Conservation (phyloP, 2,113 vertebrate genomes). For the Rhipidura dahli region DNA sequence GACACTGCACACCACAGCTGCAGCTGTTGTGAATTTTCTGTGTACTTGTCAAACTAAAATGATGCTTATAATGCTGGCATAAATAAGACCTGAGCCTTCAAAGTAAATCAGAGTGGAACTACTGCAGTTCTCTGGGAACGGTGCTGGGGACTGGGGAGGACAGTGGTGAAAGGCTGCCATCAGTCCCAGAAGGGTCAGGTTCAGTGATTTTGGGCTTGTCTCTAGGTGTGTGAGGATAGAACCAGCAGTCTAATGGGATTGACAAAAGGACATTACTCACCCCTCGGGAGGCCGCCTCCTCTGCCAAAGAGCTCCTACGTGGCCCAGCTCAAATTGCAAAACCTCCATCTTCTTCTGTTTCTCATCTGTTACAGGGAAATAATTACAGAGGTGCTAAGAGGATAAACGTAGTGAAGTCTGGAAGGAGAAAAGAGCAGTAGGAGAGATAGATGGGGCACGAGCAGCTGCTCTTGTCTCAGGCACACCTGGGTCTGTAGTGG, state of each 20-base stretch:
- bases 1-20: not conserved
- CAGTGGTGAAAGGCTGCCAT: not conserved
- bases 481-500: not conserved
- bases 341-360: slow-evolving; percentile 8
- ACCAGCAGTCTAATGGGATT: not conserved
- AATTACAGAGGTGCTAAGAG: slow-evolving; percentile 55
- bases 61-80: not conserved
- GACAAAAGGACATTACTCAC: slow-evolving; percentile 36
- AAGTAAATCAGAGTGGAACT: not conserved
- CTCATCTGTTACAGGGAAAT: slow-evolving; percentile 12
- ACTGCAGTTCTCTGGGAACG: not conserved
- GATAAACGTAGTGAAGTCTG: not conserved
- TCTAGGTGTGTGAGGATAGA: not conserved
- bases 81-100: not conserved
- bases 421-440: not conserved
- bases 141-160: not conserved
- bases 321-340: slow-evolving; percentile 23
- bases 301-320: not conserved
- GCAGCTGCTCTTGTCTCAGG: not conserved
- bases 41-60: not conserved
- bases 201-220: not conserved
- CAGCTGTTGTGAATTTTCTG: not conserved
- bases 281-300: not conserved
- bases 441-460: not conserved
- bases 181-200: not conserved